phyloP scores from a whole-genome alignment of 92 coral and sea anemone genomes.

The Heteractis magnifica region DNA sequence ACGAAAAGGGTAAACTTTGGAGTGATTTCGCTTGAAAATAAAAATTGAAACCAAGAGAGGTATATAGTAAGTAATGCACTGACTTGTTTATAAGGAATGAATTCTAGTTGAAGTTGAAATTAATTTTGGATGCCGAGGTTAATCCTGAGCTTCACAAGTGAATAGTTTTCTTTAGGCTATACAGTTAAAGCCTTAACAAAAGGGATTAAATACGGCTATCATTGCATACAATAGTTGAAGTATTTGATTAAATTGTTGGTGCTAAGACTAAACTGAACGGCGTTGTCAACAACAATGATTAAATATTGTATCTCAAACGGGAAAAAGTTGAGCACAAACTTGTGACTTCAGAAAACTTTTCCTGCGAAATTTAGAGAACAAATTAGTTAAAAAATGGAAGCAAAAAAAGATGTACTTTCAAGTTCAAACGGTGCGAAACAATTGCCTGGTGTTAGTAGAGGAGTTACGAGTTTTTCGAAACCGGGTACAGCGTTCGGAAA shows the following conservation, averaged over 20 bases:
- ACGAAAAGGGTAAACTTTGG: neutral
- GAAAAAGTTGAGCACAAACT: neutral
- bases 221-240: neutral
- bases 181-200: neutral
- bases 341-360: neutral
- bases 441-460: constrained; percentile 20
- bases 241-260: constrained; percentile 1
- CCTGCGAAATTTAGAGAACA: neutral
- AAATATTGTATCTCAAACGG: neutral
- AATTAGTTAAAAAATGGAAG: neutral
- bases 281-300: constrained; percentile 8
- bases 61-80: neutral
- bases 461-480: neutral
- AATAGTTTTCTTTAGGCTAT: neutral
- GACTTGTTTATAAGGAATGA: neutral
- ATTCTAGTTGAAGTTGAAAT: neutral
- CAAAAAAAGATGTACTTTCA: neutral
- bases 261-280: neutral
- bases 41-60: neutral
- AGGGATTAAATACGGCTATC: constrained; percentile 11
- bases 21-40: neutral
- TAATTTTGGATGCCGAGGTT: neutral
- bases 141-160: neutral
- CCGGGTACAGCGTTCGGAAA: neutral
- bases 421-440: neutral